Evolutionary conservation across 2,888 invertebrate genomes (phyloP), one percentile per base, ranked within the genome.

Genomic region (Idaea biselata): DNA sequence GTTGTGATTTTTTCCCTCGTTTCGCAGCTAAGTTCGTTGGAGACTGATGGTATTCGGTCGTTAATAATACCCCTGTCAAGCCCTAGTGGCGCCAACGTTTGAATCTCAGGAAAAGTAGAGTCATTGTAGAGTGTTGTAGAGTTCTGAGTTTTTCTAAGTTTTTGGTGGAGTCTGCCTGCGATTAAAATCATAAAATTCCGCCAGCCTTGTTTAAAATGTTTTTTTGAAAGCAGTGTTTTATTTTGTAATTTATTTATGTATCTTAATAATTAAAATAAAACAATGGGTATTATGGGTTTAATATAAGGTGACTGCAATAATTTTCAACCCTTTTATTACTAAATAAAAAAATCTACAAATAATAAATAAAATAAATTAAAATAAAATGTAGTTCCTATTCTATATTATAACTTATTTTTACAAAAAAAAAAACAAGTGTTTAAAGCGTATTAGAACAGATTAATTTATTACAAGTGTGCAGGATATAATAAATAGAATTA

Each of bases 1-100:
- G 91, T 91, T 92, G 91, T 90, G 92, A 92, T 92, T 92, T 93
- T 91, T 92, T 89, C 82, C 82, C 78, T 70, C 81, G 90, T 91
- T 91, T 91, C 87, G 91, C 76, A 72, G 72, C 78, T 76, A 75
- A 86, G 90, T 92, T 92, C 93, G 83, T 73, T 71, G 74, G 69
- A 72, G 84, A 88, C 76, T 69, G 61, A 67, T 57, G 72, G 73
- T 66, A 65, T 85, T 87, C 77, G 91, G 92, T 90, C 90, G 84
- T 78, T 76, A 87, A 84, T 81, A 87, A 89, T 85, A 78, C 86
- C 75, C 79, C 59, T 65, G 61, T 60, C 68, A 58, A 70, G 60
- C 76, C 65, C 71, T 77, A 80, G 80, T 81, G 77, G 85, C 87
- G 87, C 83, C 80, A 83, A 73, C 59, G 32, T 66, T 66, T 59